Conservation (phyloP, 2,888 invertebrate species). For the Clistopyga incitator region DNA sequence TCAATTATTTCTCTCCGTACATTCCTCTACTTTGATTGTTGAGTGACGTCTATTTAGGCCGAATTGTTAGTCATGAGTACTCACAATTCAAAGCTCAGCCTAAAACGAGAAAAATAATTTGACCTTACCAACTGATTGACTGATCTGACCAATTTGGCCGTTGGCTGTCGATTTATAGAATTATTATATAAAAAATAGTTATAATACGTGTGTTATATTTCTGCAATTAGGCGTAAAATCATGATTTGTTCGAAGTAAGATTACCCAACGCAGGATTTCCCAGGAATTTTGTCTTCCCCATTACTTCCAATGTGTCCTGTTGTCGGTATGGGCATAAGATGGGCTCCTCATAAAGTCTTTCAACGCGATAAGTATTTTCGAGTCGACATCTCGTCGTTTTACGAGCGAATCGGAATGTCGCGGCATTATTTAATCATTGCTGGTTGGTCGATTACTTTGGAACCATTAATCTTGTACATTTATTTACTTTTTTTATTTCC, state of each 20-base stretch:
- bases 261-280: no score
- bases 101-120: no score
- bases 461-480: background rate
- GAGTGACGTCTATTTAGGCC: no score
- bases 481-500: background rate
- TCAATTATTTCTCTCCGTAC: no score
- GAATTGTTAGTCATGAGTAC: no score
- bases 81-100: no score
- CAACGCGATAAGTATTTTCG: background rate
- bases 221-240: background rate
- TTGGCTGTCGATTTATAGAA: no score
- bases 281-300: background rate
- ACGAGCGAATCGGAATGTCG: constrained; percentile 9
- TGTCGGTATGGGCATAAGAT: background rate
- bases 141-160: no score
- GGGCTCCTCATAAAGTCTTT: background rate
- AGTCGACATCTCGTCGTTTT: constrained; percentile 4
- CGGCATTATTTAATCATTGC: constrained; percentile 4
- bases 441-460: background rate
- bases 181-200: no score
- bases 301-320: background rate
- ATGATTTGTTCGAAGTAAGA: background rate
- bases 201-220: background rate
- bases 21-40: no score
- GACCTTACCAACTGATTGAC: no score